Conservation (phyloP, 2,888 invertebrate species). For the Cheilosia urbana region DNA sequence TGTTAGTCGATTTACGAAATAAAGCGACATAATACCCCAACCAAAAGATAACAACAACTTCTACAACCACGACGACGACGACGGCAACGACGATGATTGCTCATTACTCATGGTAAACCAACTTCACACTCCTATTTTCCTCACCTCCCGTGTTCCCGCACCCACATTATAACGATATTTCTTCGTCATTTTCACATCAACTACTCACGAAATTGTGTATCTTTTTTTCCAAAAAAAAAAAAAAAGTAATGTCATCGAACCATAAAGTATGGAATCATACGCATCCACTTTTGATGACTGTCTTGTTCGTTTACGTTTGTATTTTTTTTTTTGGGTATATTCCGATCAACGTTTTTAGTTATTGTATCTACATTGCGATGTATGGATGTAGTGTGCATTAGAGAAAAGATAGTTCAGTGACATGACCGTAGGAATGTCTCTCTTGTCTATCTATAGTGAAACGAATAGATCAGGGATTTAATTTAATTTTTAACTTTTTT, state of each 20-base stretch:
- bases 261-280: conserved; percentile 77
- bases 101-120: conserved; percentile 70
- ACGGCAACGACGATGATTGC: conserved; percentile 50
- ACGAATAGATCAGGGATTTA: conserved; percentile 56
- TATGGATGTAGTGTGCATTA: conserved; percentile 67
- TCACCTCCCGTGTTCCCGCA: conserved; percentile 38
- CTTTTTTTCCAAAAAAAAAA: conserved; percentile 38
- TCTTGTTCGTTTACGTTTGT: conserved; percentile 44
- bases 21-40: conserved; percentile 58
- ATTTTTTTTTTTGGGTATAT: conserved; percentile 53
- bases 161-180: conserved; percentile 30
- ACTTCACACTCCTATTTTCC: conserved; percentile 71
- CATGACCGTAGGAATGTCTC: conserved; percentile 67
- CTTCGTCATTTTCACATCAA: conserved; percentile 50
- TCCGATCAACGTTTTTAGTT: conserved; percentile 68
- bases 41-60: conserved; percentile 36
- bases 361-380: conserved; percentile 66
- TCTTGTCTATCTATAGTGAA: conserved; percentile 26
- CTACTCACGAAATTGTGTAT: conserved; percentile 69
- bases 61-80: conserved; percentile 5
- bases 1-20: conserved; percentile 62
- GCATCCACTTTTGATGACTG: conserved; percentile 64
- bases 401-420: conserved; percentile 72
- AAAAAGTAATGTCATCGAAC: conserved; percentile 82
- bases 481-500: too few species aligned